Evolutionary conservation across 2,797 vertebrate genomes (phyloP), one percentile per base, ranked within the genome.

Genomic region (Manis pentadactyla): DNA sequence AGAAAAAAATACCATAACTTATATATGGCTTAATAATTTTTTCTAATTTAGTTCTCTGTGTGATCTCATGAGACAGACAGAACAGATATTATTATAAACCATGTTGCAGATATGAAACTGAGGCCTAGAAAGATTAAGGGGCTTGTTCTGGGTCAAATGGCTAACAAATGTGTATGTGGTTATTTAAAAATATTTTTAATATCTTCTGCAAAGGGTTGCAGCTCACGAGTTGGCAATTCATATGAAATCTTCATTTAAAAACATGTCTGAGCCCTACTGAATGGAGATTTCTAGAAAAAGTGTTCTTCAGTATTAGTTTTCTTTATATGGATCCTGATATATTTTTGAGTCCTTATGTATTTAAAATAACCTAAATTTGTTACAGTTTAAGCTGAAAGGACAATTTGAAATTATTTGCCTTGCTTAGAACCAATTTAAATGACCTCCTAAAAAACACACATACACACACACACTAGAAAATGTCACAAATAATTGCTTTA

Each of bases 401-500:
- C 46, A 46, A 37, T 59, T n/a, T 82, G 10, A 42, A 95, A 90
- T 86, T 53, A 90, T 73, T 53, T 93, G 31, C 25, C 39, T 96
- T 92, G 64, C 73, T 93, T 59, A 64, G 39, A 88, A 74, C 29
- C 61, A 83, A 83, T 39, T 64, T 84, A 87, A 83, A 66, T 23
- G 51, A 64, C 7, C n/a, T 59, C 57, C 34, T 77, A 61, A 61
- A 63, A 79, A 81, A 42, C 92, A 46, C 11, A 46, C 9, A 39
- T 4, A 39, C 2, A 39, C 37, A 39, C 46, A 46, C 46, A 53
- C 59, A 81, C n/a, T n/a, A 84, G 63, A 86, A 88, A 87, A 90
- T 84, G 73, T 9, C 55, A 95, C 7, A 90, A 90, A 69, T 17
- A 79, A 75, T 46, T 93, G 68, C 34, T 83, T 93, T 78, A 86